These are phyloP conservation scores for Platycheirus rosarum DNA, from an alignment of 2,888 invertebrate genomes.

Conservation along the genomic window DNA sequence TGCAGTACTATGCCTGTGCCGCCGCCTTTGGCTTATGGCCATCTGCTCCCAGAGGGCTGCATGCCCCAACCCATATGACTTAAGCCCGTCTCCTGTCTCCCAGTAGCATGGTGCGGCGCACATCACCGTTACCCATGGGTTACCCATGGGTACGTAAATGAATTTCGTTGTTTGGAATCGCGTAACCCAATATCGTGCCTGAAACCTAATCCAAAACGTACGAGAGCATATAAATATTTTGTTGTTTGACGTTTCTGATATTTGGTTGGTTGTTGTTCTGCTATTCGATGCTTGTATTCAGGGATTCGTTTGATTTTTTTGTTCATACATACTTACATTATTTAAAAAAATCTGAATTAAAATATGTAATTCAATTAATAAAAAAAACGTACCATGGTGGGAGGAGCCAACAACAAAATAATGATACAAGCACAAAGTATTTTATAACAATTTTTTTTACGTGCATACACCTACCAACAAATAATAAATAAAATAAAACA, in stretches of 20 bases:
- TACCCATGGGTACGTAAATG: slow-evolving; percentile 70
- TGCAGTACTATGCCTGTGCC: slow-evolving; percentile 7
- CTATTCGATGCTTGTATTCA: slow-evolving; percentile 44
- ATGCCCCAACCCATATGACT: slow-evolving; percentile 7
- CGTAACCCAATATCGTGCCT: slow-evolving; percentile 63
- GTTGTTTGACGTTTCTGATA: slow-evolving; percentile 60
- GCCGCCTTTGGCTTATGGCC: slow-evolving; percentile 53
- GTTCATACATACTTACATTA: slow-evolving; percentile 14
- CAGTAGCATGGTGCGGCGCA: slow-evolving; percentile 5
- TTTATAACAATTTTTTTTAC: no score
- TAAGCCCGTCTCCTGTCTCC: slow-evolving; percentile 14
- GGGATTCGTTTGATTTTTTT: slow-evolving; percentile 34
- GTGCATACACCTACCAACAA: no score
- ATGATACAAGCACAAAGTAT: no score
- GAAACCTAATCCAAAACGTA: slow-evolving; percentile 68
- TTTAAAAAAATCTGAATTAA: no score
- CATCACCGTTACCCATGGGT: slow-evolving; percentile 63
- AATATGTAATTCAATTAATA: no score
- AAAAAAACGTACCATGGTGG: no score
- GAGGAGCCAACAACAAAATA: no score
- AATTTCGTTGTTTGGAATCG: slow-evolving; percentile 68
- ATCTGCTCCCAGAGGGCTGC: slow-evolving; percentile 53
- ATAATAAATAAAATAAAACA: no score
- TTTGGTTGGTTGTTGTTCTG: slow-evolving; percentile 32
- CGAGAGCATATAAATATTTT: slow-evolving; percentile 69